These are phyloP conservation scores for Liodrosophila aerea DNA, from an alignment of 2,888 invertebrate species.

Conservation along the genomic window DNA sequence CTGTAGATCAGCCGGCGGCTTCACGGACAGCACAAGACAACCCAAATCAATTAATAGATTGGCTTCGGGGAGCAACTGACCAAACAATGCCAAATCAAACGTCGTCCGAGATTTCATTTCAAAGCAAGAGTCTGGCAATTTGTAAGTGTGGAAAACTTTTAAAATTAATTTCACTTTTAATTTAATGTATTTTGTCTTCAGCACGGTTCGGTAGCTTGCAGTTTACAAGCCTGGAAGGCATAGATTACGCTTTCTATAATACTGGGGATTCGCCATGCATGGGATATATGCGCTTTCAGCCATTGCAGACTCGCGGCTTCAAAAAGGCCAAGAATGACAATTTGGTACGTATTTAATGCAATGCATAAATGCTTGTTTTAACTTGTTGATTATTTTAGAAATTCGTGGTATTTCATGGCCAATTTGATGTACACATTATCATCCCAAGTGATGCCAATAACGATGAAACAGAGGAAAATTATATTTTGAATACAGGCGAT, in stretches of 20 bases:
- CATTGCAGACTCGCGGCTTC: conserved; percentile 58
- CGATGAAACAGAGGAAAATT: conserved; percentile 21
- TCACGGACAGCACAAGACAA: too few relatives aligned
- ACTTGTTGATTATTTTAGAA: conserved; percentile 27
- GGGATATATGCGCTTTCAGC: conserved; percentile 72
- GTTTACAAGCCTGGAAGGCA: conserved; percentile 61
- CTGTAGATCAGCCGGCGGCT: too few relatives aligned
- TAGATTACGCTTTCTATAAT: conserved; percentile 76
- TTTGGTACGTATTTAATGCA: conserved; percentile 42
- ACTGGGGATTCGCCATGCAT: conserved; percentile 39
- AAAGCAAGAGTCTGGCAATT: too few relatives aligned
- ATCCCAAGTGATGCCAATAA: neutral
- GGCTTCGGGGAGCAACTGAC: too few relatives aligned
- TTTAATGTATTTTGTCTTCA: too few relatives aligned
- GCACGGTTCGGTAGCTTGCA: conserved; percentile 50
- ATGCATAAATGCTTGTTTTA: neutral
- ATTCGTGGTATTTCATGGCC: conserved; percentile 63
- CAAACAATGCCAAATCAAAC: too few relatives aligned
- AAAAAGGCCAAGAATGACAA: conserved; percentile 52
- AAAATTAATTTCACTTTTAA: too few relatives aligned
- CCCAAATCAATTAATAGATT: too few relatives aligned
- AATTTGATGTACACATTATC: conserved; percentile 51
- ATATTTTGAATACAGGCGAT: conserved; percentile 51
- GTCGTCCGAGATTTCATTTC: too few relatives aligned
- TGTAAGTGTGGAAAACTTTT: too few relatives aligned